A percentile compares a stretch with the other conserved stretches of the same genome.
Conservation (phyloP, 2,113 vertebrate genomes). For the Rana temporaria region DNA sequence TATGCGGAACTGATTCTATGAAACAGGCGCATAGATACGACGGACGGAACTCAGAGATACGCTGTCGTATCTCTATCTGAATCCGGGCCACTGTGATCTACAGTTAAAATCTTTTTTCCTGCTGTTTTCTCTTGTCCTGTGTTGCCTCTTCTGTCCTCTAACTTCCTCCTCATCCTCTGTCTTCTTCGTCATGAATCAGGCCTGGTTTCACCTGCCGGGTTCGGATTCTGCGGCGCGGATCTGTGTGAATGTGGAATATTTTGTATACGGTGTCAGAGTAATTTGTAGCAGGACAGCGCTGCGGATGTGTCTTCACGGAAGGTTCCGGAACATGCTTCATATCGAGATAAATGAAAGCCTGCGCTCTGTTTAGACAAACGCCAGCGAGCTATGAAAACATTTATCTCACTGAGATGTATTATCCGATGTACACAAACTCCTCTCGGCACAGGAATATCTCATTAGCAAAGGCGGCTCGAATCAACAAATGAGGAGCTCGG, state of each 20-base stretch:
- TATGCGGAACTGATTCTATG: no score
- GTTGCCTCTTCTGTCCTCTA: no score
- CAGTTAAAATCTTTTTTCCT: no score
- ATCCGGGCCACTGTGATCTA: no score
- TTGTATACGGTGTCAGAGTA: neutral
- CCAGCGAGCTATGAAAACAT: constrained; percentile 33
- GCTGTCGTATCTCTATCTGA: no score
- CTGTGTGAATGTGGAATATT: neutral
- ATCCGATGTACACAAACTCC: neutral
- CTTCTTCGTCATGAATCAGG: neutral
- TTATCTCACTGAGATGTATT: constrained; percentile 26
- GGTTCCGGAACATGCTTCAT: constrained; percentile 30
- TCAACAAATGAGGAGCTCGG: neutral
- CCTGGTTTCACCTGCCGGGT: neutral
- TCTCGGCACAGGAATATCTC: no score
- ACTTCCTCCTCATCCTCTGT: neutral
- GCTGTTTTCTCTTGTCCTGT: no score
- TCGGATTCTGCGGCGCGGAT: neutral
- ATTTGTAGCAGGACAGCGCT: neutral
- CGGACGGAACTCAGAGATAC: no score
- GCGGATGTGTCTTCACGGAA: constrained; percentile 17
- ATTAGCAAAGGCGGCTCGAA: no score
- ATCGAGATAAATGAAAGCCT: constrained; percentile 15
- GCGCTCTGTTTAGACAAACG: constrained; percentile 31
- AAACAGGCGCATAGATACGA: no score